Evolutionary conservation across 2,113 vertebrate species (phyloP), one percentile per base, ranked within the genome.

Genomic region (Larimichthys polyactis): DNA sequence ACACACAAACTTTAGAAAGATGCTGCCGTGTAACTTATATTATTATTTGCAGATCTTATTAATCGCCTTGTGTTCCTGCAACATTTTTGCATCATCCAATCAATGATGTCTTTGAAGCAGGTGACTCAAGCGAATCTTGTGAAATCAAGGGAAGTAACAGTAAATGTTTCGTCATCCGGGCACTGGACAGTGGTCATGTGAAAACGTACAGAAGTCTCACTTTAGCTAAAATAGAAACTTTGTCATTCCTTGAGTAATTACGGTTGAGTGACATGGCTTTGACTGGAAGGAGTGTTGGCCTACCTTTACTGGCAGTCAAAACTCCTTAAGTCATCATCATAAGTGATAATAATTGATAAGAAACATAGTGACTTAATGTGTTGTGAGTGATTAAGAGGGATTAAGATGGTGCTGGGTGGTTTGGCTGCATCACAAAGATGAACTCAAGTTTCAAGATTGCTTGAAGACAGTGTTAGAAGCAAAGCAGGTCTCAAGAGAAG

Each of bases 401-500:
- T 29, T 48, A 59, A 1, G 7, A 60, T 52, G 16, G 49, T 63
- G 15, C 19, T 52, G 11, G 11, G 16, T 58, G 36, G 5, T 71
- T 71, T 83, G 22, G 22, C 29, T 55, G 36, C 16, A 48, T 57
- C 58, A 74, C 14, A 69, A 65, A 75, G 27, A 80, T 87, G 40
- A 68, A 49, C 52, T 63, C 10, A 20, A 4, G 73, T 36, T 48
- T 67, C 4, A 43, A 67, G 63, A 54, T 60, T 78, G 40, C 52
- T 65, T 27, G 36, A 71, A 65, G 71, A 69, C 24, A 57, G 67
- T 75, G 27, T 55, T 71, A 71, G n/a, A 54, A 69, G 19, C 58
- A 52, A 40, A 36, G 49, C 57, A 40, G 69, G 66, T 62, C 29
- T 79, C 80, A 78, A 64, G 48, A 78, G 52, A 88, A 82, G 87